Conservation (phyloP, 2,888 invertebrate species). For the Bimastos eiseni region DNA sequence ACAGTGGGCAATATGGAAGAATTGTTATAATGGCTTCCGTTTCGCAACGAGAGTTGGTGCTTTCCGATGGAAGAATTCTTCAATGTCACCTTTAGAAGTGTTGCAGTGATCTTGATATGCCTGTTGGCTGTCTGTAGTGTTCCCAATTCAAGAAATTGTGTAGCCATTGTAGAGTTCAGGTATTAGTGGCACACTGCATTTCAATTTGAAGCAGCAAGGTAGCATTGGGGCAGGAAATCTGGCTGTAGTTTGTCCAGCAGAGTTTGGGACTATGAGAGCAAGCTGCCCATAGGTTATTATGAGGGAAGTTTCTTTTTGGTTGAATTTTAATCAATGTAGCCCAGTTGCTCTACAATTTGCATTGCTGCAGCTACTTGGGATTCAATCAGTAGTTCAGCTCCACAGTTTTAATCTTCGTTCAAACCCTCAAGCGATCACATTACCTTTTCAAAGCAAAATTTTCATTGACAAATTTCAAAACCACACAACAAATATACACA, state of each 20-base stretch:
- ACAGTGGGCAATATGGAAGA: background rate
- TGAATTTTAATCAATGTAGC: too few species aligned
- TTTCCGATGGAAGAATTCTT: background rate
- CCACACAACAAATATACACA: background rate
- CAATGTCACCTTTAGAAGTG: background rate
- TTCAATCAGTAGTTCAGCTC: background rate
- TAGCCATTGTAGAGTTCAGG: background rate
- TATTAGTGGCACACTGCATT: background rate
- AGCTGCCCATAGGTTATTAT: background rate
- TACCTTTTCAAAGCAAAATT: too few species aligned
- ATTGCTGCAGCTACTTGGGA: background rate
- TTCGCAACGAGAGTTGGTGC: too few species aligned
- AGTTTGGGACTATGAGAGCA: background rate
- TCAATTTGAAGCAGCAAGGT: background rate
- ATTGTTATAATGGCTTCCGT: too few species aligned
- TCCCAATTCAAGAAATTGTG: background rate
- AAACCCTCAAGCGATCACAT: too few species aligned
- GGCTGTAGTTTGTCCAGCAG: background rate
- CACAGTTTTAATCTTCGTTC: too few species aligned
- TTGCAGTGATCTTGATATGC: background rate
- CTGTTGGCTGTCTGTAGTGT: background rate
- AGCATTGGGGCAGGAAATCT: background rate
- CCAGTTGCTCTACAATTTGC: background rate
- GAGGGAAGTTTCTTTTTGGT: background rate
- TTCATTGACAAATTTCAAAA: too few species aligned